phyloP scores from a whole-genome alignment of 1,140 invertebrate genomes.

The Adelges cooleyi region DNA sequence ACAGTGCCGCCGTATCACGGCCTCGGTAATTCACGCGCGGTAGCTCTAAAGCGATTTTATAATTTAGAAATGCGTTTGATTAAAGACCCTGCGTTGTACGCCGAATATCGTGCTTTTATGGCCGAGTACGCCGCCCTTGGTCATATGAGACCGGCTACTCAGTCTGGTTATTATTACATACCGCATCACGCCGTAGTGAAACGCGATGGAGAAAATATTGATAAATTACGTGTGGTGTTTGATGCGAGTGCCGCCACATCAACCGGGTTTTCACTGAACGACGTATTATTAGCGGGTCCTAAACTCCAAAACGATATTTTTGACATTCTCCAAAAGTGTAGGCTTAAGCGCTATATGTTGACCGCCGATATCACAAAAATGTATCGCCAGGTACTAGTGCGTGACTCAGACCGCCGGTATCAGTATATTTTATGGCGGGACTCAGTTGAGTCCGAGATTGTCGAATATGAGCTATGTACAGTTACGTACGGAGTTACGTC shows the following conservation, averaged over 20 bases:
- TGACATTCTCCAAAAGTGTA: constrained; percentile 36
- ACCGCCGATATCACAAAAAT: too few relatives aligned
- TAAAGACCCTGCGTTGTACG: background rate
- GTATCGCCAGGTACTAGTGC: constrained; percentile 24
- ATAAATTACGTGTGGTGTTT: constrained; percentile 37
- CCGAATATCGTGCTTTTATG: constrained; percentile 35
- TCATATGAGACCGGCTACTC: constrained; percentile 35
- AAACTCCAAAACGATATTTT: constrained; percentile 38
- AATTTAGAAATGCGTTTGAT: constrained; percentile 22
- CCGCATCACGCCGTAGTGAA: constrained; percentile 36
- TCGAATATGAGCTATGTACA: constrained; percentile 35
- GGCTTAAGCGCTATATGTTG: constrained; percentile 34
- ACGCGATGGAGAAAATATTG: constrained; percentile 30
- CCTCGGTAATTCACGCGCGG: background rate
- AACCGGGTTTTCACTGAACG: constrained; percentile 35
- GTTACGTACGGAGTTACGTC: constrained; percentile 37
- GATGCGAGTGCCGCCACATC: constrained; percentile 34
- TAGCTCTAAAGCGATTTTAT: constrained; percentile 27
- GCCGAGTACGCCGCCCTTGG: constrained; percentile 35
- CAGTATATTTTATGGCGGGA: constrained; percentile 34
- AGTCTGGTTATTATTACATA: constrained; percentile 27
- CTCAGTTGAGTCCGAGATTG: constrained; percentile 27
- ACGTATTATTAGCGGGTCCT: constrained; percentile 35
- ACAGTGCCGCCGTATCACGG: too few relatives aligned
- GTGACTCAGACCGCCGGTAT: constrained; percentile 31